Evolutionary conservation across 2,888 invertebrate genomes (phyloP).

Genomic region (Keiferia lycopersicella): DNA sequence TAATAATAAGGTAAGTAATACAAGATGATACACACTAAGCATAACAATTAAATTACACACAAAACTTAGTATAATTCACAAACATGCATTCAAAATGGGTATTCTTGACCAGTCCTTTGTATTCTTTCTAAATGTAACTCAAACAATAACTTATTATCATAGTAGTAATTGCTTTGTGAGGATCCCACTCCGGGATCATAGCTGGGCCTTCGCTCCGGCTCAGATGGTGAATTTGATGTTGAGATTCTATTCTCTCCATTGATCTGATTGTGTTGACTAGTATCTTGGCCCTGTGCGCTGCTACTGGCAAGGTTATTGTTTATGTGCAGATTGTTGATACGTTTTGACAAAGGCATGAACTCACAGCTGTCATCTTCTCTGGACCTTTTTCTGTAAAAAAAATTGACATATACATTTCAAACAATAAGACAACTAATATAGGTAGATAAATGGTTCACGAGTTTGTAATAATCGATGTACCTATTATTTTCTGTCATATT

Average conservation of each 20-base stretch:
- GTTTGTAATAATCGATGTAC: constrained; percentile 22
- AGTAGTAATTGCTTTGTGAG: constrained; percentile 92
- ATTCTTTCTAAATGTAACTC: constrained; percentile 91
- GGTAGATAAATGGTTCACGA: neutral
- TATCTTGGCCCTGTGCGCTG: constrained; percentile 46
- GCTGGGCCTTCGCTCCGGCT: constrained; percentile 66
- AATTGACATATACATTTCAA: neutral
- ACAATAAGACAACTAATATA: too few relatives aligned
- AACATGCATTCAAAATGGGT: constrained; percentile 59
- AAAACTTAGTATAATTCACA: constrained; percentile 44
- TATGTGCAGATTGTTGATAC: constrained; percentile 94
- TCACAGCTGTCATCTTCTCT: constrained; percentile 89
- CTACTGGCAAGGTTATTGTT: constrained; percentile 78
- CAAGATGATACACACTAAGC: constrained; percentile 43
- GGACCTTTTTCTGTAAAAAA: constrained; percentile 85
- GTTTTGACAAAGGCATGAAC: constrained; percentile 93
- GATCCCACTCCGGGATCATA: constrained; percentile 90
- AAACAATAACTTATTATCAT: constrained; percentile 92
- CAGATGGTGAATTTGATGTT: constrained; percentile 58
- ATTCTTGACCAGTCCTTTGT: constrained; percentile 83
- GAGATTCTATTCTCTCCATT: constrained; percentile 58
- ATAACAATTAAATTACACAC: constrained; percentile 56
- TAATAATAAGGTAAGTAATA: constrained; percentile 5
- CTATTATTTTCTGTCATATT: constrained; percentile 76
- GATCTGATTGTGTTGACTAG: constrained; percentile 60